A percentile compares a stretch with the other conserved stretches of the same genome.
phyloP scores from a whole-genome alignment of 1,140 invertebrate species.

The Pseudomyrmex cubaensis region DNA sequence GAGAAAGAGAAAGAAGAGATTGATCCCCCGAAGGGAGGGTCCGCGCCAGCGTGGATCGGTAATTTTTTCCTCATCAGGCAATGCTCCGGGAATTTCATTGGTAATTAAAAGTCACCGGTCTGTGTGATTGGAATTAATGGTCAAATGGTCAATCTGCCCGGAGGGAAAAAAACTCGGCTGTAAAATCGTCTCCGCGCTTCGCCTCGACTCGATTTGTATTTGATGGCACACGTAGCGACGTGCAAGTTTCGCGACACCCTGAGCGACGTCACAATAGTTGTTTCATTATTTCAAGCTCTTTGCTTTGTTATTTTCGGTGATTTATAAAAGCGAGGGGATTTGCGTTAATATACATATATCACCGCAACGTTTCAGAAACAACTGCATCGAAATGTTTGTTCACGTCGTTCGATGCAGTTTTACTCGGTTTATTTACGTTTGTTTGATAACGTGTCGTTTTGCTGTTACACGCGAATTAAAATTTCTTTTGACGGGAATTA shows the following conservation, averaged over 20 bases:
- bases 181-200: constrained; percentile 62
- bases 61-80: constrained; percentile 82
- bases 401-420: constrained; percentile 15
- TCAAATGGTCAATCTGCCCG: constrained; percentile 82
- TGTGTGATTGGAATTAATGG: constrained; percentile 85
- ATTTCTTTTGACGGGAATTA: background rate
- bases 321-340: constrained; percentile 16
- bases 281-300: constrained; percentile 42
- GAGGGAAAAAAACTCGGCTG: constrained; percentile 75
- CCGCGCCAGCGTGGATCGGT: constrained; percentile 66
- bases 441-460: constrained; percentile 34
- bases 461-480: constrained; percentile 1
- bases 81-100: constrained; percentile 82
- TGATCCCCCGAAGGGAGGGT: constrained; percentile 60
- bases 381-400: constrained; percentile 13
- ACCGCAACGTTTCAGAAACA: background rate
- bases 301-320: background rate
- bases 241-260: constrained; percentile 9
- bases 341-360: background rate
- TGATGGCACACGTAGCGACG: constrained; percentile 8
- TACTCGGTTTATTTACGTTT: constrained; percentile 15
- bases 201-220: constrained; percentile 30
- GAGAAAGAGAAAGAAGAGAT: constrained; percentile 33
- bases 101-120: constrained; percentile 84
- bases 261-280: background rate